These are phyloP conservation scores for Vultur gryphus DNA, from an alignment of 2,797 vertebrate species.

Conservation along the genomic window DNA sequence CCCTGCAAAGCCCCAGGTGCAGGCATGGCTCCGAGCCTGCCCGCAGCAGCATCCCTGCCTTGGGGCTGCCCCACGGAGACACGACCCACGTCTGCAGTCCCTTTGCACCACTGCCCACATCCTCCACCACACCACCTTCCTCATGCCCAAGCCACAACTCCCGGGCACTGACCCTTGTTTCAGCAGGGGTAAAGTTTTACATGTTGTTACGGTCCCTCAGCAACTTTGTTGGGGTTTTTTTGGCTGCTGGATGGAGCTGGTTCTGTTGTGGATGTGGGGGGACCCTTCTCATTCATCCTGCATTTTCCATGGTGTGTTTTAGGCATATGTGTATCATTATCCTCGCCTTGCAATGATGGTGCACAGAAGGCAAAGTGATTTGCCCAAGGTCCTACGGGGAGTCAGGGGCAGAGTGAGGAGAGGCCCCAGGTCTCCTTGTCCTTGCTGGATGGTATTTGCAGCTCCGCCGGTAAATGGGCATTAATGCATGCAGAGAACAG, in stretches of 20 bases:
- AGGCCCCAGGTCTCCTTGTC: not conserved
- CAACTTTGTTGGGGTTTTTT: rapidly evolving
- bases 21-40: not conserved
- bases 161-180: too few relatives aligned
- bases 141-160: rapidly evolving
- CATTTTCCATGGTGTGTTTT: rapidly evolving
- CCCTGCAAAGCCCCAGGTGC: rapidly evolving
- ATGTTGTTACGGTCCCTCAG: rapidly evolving
- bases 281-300: not conserved
- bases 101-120: rapidly evolving
- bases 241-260: not conserved
- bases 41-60: not conserved
- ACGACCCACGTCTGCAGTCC: rapidly evolving
- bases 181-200: too few relatives aligned
- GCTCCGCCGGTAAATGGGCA: rapidly evolving
- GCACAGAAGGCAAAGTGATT: rapidly evolving
- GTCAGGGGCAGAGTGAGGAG: not conserved
- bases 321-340: rapidly evolving
- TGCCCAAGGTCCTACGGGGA: not conserved
- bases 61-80: not conserved
- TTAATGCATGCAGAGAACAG: rapidly evolving
- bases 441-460: rapidly evolving
- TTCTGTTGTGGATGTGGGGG: rapidly evolving
- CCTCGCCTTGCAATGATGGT: rapidly evolving
- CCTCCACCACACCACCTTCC: not conserved